phyloP scores from a whole-genome alignment of 2,888 invertebrate genomes.

The Imbricaverruca yamaguchii region DNA sequence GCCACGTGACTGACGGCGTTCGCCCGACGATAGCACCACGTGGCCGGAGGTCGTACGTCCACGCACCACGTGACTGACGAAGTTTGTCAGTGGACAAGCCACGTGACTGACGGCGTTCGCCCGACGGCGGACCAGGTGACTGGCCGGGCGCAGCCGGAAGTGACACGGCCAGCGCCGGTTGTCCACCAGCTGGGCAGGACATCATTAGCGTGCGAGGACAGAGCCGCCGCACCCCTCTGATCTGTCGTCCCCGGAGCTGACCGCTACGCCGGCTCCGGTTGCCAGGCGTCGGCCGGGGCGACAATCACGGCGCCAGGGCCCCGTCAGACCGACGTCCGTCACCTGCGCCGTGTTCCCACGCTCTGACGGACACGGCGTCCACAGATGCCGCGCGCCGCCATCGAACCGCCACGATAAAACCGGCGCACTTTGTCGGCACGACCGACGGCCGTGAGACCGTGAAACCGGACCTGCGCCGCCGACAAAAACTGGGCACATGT shows the following conservation, averaged over 20 bases:
- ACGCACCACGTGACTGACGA: too few species aligned
- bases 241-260: neutral
- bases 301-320: neutral
- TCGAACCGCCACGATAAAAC: neutral
- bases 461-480: neutral
- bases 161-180: neutral
- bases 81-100: neutral
- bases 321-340: neutral
- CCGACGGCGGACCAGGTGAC: neutral
- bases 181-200: neutral
- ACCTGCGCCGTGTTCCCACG: neutral
- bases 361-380: neutral
- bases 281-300: neutral
- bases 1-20: neutral
- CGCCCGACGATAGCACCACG: neutral
- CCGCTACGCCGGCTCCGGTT: neutral
- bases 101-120: neutral
- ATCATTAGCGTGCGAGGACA: neutral
- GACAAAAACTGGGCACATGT: slow-evolving; percentile 8
- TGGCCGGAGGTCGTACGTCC: neutral
- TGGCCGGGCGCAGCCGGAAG: neutral
- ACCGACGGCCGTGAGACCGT: neutral
- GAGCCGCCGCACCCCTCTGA: neutral
- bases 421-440: neutral
- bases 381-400: neutral